Conservation (phyloP, 2,888 invertebrate genomes). For the Andrena camellia region DNA sequence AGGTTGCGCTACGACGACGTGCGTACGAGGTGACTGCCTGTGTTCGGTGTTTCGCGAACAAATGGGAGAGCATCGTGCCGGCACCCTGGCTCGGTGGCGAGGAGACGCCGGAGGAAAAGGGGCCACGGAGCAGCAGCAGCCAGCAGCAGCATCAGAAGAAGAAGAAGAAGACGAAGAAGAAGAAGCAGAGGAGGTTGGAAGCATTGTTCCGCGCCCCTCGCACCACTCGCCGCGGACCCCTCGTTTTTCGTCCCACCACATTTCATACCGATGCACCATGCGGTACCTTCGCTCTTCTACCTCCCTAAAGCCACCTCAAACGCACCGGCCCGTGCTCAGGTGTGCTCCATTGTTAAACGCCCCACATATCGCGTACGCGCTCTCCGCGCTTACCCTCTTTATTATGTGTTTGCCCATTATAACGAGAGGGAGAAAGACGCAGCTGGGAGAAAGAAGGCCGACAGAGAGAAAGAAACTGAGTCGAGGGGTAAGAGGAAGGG, state of each 20-base stretch:
- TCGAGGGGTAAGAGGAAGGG: background rate
- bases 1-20: conserved; percentile 61
- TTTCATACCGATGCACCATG: conserved; percentile 79
- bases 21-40: conserved; percentile 75
- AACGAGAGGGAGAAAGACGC: conserved; percentile 51
- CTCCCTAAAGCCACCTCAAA: conserved; percentile 75
- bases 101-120: conserved; percentile 26
- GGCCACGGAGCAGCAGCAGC: conserved; percentile 35
- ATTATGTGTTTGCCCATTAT: conserved; percentile 77
- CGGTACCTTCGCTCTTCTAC: conserved; percentile 63
- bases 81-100: conserved; percentile 68
- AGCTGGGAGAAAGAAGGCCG: background rate
- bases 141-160: background rate
- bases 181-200: conserved; percentile 74
- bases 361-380: conserved; percentile 74
- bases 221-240: conserved; percentile 52
- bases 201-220: conserved; percentile 81
- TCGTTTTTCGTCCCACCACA: conserved; percentile 70
- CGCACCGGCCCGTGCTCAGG: conserved; percentile 80
- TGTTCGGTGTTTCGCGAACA: conserved; percentile 84
- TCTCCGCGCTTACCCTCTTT: conserved; percentile 77
- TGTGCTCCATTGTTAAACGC: conserved; percentile 82
- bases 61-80: conserved; percentile 82
- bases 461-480: background rate
- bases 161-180: conserved; percentile 37